Percentiles rank a stretch among this genome's conserved stretches.
Conservation (phyloP, 64 coral and sea anemone genomes). For the Orbicella faveolata region DNA sequence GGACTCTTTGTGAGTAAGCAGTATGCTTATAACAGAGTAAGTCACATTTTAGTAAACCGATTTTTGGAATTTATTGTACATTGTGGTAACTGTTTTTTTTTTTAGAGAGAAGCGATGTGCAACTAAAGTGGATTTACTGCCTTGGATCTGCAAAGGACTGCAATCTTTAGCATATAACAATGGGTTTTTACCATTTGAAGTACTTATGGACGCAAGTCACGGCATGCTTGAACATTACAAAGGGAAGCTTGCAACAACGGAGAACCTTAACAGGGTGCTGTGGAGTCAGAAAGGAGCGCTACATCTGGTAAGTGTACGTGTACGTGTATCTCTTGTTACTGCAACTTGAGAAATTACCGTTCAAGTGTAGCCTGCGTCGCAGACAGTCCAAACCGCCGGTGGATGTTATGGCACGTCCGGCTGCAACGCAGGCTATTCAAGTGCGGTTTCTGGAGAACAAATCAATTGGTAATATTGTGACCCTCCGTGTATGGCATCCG, state of each 20-base stretch:
- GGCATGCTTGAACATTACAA: constrained; percentile 31
- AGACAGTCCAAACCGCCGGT: too few relatives aligned
- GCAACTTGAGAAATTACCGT: too few relatives aligned
- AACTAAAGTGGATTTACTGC: neutral
- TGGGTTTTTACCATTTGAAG: constrained; percentile 20
- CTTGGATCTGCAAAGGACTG: constrained; percentile 37
- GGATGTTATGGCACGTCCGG: too few relatives aligned
- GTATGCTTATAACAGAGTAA: neutral
- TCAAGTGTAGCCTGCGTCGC: too few relatives aligned
- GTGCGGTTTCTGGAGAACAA: too few relatives aligned
- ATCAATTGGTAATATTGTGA: too few relatives aligned
- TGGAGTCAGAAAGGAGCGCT: neutral
- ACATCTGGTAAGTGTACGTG: constrained; percentile 2
- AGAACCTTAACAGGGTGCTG: neutral
- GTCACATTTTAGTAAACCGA: neutral
- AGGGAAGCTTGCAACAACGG: neutral
- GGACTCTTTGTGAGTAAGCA: neutral
- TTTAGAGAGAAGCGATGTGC: constrained; percentile 28
- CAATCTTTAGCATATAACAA: constrained; percentile 5
- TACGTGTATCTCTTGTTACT: too few relatives aligned
- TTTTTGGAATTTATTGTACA: neutral
- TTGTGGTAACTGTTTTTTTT: neutral
- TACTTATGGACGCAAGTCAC: constrained; percentile 31
- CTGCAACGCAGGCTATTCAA: too few relatives aligned
- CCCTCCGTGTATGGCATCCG: too few relatives aligned